phyloP scores from a whole-genome alignment of 2,113 vertebrate genomes.

The Chamaetylas fuelleborni region DNA sequence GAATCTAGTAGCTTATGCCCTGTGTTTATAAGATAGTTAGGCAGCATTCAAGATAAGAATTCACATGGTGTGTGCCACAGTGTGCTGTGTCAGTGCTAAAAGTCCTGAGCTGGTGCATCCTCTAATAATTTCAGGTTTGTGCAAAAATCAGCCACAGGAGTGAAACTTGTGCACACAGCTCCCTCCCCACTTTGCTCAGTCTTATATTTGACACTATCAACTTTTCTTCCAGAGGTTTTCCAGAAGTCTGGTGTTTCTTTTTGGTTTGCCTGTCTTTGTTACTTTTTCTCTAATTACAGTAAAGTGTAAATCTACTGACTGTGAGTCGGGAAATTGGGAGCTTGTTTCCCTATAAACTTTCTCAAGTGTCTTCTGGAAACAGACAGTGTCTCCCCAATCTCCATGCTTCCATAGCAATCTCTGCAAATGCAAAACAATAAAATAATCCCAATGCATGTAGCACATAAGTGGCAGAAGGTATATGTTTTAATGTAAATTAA shows the following conservation, averaged over 20 bases:
- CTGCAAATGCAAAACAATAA: constrained; percentile 10
- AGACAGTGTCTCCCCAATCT: neutral
- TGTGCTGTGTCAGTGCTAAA: neutral
- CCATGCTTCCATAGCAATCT: neutral
- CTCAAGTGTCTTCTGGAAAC: neutral
- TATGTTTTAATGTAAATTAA: constrained; percentile 1
- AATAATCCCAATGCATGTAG: neutral
- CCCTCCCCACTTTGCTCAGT: neutral
- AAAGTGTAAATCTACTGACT: constrained; percentile 8
- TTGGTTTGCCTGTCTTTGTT: neutral
- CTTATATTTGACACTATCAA: neutral
- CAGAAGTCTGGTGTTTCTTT: neutral
- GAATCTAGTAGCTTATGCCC: neutral
- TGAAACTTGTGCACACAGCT: neutral
- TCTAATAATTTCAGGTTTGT: neutral
- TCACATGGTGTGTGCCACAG: neutral
- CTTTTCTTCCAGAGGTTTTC: constrained; percentile 13
- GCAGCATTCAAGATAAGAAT: neutral
- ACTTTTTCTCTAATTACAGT: neutral
- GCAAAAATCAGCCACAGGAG: neutral
- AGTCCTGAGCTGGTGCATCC: neutral
- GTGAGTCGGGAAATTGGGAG: neutral
- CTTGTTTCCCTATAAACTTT: constrained; percentile 31
- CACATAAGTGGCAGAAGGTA: neutral
- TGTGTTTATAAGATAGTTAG: neutral